A percentile compares a stretch with the other conserved stretches of the same genome.
Evolutionary conservation across 2,797 vertebrate species (phyloP).

Genomic region (Dipus sagitta): DNA sequence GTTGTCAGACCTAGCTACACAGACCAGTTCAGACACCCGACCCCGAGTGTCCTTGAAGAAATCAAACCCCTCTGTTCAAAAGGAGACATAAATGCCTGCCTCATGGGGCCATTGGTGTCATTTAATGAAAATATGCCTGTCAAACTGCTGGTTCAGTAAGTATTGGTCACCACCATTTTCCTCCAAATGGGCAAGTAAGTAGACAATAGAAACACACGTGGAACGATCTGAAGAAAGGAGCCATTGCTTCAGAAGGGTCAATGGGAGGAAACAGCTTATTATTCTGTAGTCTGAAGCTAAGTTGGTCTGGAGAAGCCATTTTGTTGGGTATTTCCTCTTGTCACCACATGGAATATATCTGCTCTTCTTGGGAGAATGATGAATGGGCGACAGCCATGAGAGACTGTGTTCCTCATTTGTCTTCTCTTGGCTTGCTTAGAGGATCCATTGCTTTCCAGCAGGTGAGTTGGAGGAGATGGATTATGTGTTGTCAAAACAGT

Average conservation of each 20-base stretch:
- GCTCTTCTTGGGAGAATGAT: slow-evolving; percentile 58
- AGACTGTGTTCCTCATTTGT: slow-evolving; percentile 51
- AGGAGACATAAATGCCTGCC: background rate
- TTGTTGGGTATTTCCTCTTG: background rate
- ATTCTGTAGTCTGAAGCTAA: background rate
- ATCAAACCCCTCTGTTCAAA: slow-evolving; percentile 9
- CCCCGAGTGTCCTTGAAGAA: slow-evolving; percentile 16
- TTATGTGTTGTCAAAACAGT: slow-evolving; percentile 65
- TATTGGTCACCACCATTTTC: background rate
- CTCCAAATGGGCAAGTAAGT: background rate
- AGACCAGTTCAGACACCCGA: background rate
- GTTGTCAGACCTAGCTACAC: background rate
- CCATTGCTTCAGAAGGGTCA: background rate
- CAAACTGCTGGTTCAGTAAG: background rate
- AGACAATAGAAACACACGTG: background rate
- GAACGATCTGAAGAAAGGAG: background rate
- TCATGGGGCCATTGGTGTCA: background rate
- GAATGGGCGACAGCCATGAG: slow-evolving; percentile 24
- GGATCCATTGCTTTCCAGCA: slow-evolving; percentile 65
- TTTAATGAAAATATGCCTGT: slow-evolving; percentile 5
- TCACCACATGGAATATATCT: background rate
- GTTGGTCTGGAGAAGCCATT: background rate
- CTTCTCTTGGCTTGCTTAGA: slow-evolving; percentile 59
- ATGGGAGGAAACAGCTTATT: background rate
- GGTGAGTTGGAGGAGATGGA: slow-evolving; percentile 71